Conservation (phyloP, 2,888 invertebrate genomes). For the Atrina japonica region DNA sequence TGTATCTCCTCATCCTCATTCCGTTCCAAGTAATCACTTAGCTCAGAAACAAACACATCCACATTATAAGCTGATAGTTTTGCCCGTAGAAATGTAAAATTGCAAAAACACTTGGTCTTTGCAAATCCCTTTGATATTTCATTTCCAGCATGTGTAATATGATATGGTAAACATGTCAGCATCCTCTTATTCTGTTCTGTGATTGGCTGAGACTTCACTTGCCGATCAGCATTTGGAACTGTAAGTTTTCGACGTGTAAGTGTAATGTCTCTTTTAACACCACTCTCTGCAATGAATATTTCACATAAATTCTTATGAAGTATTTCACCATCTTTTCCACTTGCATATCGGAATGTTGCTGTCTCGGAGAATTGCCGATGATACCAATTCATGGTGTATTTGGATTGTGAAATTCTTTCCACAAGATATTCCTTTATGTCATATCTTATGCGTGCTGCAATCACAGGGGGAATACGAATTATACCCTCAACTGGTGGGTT, state of each 20-base stretch:
- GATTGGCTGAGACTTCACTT: conserved; percentile 70
- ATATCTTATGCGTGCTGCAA: conserved; percentile 73
- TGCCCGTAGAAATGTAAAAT: conserved; percentile 64
- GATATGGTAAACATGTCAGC: conserved; percentile 67
- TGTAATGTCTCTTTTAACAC: conserved; percentile 65
- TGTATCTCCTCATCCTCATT: conserved; percentile 89
- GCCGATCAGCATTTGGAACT: conserved; percentile 72
- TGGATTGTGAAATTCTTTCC: conserved; percentile 70
- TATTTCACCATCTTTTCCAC: conserved; percentile 45
- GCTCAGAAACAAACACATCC: conserved; percentile 86
- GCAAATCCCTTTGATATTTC: conserved; percentile 49
- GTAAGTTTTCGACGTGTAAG: conserved; percentile 65
- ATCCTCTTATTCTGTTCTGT: conserved; percentile 61
- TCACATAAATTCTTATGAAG: conserved; percentile 68
- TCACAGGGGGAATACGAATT: conserved; percentile 73
- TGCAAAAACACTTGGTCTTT: conserved; percentile 64
- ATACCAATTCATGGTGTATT: conserved; percentile 76
- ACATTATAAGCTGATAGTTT: conserved; percentile 67
- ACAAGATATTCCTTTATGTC: conserved; percentile 75
- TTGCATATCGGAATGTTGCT: conserved; percentile 64
- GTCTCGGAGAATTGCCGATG: conserved; percentile 76
- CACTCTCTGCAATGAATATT: conserved; percentile 65
- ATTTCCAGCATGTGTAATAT: conserved; percentile 55
- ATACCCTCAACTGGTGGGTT: conserved; percentile 77
- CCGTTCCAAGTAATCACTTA: conserved; percentile 90